Percentiles rank a stretch among this genome's conserved stretches.
phyloP scores from a whole-genome alignment of 1,140 invertebrate genomes.

The Aphelinus atriplicis region DNA sequence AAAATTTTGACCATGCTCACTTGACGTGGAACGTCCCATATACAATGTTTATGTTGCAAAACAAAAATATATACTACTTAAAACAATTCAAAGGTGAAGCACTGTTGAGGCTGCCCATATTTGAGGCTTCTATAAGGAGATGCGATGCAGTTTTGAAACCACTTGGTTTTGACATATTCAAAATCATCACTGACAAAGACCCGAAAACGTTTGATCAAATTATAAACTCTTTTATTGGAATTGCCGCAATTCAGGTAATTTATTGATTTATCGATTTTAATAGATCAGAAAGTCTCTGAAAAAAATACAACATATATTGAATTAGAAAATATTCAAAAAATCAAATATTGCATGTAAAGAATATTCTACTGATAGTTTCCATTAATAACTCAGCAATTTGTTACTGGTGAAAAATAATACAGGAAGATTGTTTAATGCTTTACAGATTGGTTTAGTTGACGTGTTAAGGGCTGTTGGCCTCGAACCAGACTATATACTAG shows the following conservation, averaged over 20 bases:
- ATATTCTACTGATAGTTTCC: not conserved
- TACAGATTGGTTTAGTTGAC: constrained; percentile 84
- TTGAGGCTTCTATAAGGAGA: constrained; percentile 72
- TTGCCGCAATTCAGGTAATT: constrained; percentile 82
- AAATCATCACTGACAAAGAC: constrained; percentile 71
- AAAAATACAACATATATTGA: not conserved
- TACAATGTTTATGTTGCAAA: not conserved
- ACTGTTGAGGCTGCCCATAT: constrained; percentile 73
- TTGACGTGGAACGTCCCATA: no score
- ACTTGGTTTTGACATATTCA: constrained; percentile 71
- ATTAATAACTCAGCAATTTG: no score
- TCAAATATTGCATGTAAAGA: not conserved
- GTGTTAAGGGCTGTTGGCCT: constrained; percentile 77
- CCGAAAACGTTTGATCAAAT: constrained; percentile 71
- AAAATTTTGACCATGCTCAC: no score
- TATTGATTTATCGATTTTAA: not conserved
- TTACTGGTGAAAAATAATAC: no score
- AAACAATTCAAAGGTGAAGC: constrained; percentile 68
- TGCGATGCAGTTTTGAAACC: constrained; percentile 69
- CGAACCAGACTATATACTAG: constrained; percentile 84
- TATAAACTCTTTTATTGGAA: constrained; percentile 76
- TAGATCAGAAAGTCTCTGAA: not conserved
- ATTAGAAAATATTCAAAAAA: not conserved
- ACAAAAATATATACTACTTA: constrained; percentile 28
- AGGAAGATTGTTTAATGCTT: not conserved